Evolutionary conservation across 2,888 invertebrate genomes (phyloP), one percentile per base, ranked within the genome.

Genomic region (Orthosia gothica): DNA sequence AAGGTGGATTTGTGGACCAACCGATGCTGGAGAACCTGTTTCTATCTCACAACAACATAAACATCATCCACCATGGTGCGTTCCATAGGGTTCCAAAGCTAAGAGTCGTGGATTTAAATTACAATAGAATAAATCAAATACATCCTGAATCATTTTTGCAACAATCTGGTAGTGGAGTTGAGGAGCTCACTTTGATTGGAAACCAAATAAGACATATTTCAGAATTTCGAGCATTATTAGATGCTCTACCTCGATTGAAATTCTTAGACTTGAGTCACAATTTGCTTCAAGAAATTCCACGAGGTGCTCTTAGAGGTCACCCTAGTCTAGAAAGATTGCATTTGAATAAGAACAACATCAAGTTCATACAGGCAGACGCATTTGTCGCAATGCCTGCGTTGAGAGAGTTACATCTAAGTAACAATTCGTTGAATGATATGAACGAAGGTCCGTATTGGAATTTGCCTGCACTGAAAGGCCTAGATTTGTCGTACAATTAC

Each of bases 321-420:
- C 97, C 98, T 0, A 98, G 98, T 67, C 92, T 99, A 83, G 98
- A 98, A 93, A 97, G 98, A 85, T 95, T 99, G 50, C 98, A 98
- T 94, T 95, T 99, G 73, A 98, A 98, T 90, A 97, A 98, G 92
- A 99, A 99, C 89, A 97, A 97, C 81, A 97, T 99, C 66, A 97
- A 97, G 76, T 97, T 97, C 66, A 97, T 99, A 72, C 98, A 98
- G 87, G 96, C 98, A 55, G 98, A 98, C 90, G 98, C 98, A 0
- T 98, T 99, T 90, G 97, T 98, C 90, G 98, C 98, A 20, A 98
- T 99, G 98, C 98, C 98, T 0, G 98, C 98, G 0, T 93, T 99
- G 54, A 96, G 98, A 84, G 98, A 99, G 90, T 95, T 99, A 52
- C 97, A 98, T 86, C 95, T 99, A 76, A 97, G 97, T 83, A 99